Base-by-base conservation (phyloP, 2,113 vertebrate genomes). In the Pollachius pollachius region DNA sequence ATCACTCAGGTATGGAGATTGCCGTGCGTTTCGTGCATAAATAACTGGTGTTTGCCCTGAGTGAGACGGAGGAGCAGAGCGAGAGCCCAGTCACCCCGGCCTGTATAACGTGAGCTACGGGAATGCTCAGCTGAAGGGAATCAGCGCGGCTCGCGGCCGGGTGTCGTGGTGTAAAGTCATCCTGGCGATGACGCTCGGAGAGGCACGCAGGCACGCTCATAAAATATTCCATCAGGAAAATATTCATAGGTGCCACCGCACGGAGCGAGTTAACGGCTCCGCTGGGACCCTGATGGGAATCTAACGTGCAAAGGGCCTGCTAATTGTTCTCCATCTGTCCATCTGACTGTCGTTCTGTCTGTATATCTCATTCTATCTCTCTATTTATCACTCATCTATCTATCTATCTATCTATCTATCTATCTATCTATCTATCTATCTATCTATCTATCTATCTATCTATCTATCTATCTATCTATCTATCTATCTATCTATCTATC, bases 181-280 rank as follows among this genome's bases (percentile, higher is more conserved):
- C 58, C 19, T 60, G 58, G 19, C 5, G n/a, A 60, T 21, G 18
- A 7, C 18, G 58, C 18, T 21, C 18, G 2, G 8, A 60, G 18
- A 60, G 17, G 19, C 18, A 9, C 60, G 6, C 19, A 25, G 12
- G 0, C 5, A 61, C 21, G 60, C 60, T 23, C 23, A 27, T 27
- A 25, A 62, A 62, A 27, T 27, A 62, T 4, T 7, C 60, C 19
- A 62, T 25, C 60, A 62, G 23, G 23, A 23, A 15, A 23, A 12
- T 62, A 62, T 62, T 25, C 23, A 60, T 62, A 60, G 58, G 19
- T 60, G 18, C 58, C 58, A 60, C 60, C 16, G 62, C 62, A 30
- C 23, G 4, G 30, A 30, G 4, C 15, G 25, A 34, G 17, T 34
- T 12, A 41, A 19, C 5, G 21, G 17, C 30, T 41, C 4, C n/a